Conservation (phyloP, 2,113 vertebrate species). For the Nerophis lumbriciformis region DNA sequence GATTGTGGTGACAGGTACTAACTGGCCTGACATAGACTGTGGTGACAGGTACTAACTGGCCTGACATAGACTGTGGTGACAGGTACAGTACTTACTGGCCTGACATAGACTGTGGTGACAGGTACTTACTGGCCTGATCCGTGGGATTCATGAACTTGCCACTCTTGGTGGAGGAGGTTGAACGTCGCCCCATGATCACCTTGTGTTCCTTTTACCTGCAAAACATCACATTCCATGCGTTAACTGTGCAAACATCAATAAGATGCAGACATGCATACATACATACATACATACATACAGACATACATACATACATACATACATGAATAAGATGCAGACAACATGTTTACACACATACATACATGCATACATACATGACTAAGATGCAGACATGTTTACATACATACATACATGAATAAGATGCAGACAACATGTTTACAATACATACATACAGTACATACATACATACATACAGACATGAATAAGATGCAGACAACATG, state of each 20-base stretch:
- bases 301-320: no score
- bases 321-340: no score
- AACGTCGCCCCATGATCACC: slow-evolving; percentile 89
- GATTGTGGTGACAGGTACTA: slow-evolving; percentile 63
- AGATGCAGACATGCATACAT: no score
- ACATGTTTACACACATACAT: no score
- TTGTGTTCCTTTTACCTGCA: slow-evolving; percentile 46
- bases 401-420: no score
- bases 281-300: neutral
- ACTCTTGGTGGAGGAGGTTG: slow-evolving; percentile 99
- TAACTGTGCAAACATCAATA: neutral
- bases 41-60: slow-evolving; percentile 80
- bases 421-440: no score
- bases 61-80: slow-evolving; percentile 62
- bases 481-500: no score
- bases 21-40: slow-evolving; percentile 84
- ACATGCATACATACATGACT: no score
- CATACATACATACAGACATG: no score
- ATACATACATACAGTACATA: no score
- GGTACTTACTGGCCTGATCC: slow-evolving; percentile 92
- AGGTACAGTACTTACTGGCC: slow-evolving; percentile 84
- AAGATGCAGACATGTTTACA: no score
- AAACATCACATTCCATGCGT: neutral
- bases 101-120: neutral
- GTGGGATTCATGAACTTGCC: slow-evolving; percentile 99